These are phyloP conservation scores for Echeneis naucrates DNA, from an alignment of 2,797 vertebrate genomes.

Conservation along the genomic window DNA sequence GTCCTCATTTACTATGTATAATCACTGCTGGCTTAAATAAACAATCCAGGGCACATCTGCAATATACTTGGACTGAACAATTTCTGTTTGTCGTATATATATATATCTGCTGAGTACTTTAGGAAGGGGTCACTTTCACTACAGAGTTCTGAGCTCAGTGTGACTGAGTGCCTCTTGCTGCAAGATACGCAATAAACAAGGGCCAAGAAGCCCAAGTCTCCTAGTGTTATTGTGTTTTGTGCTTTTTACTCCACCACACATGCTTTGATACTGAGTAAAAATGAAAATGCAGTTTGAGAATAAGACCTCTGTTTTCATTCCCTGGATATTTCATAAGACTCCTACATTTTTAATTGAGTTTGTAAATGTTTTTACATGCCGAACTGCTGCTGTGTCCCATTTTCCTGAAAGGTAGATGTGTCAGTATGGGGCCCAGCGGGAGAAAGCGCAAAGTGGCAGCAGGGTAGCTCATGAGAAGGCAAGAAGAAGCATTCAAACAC, in stretches of 20 bases:
- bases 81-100: no score
- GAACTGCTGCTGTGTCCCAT: slow-evolving; percentile 41
- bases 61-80: no score
- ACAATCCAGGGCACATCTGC: no score
- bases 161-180: no score
- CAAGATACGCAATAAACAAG: no score
- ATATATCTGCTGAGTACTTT: no score
- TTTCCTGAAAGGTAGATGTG: slow-evolving; percentile 61
- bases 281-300: slow-evolving; percentile 5
- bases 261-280: slow-evolving; percentile 12
- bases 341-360: slow-evolving; percentile 52
- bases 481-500: slow-evolving; percentile 14
- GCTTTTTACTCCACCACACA: no score
- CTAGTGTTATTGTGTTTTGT: no score
- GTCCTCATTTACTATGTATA: no score
- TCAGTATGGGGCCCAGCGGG: slow-evolving; percentile 48
- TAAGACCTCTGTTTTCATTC: slow-evolving; percentile 6
- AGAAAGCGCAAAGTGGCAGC: slow-evolving; percentile 37
- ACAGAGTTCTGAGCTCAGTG: no score
- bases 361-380: slow-evolving; percentile 56
- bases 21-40: neutral
- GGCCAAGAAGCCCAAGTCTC: no score
- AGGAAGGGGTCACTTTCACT: no score
- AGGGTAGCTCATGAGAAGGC: slow-evolving; percentile 25
- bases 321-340: slow-evolving; percentile 33